Evolutionary conservation across 2,888 invertebrate genomes (phyloP), one percentile per base, ranked within the genome.

Genomic region (Pollenia labialis): DNA sequence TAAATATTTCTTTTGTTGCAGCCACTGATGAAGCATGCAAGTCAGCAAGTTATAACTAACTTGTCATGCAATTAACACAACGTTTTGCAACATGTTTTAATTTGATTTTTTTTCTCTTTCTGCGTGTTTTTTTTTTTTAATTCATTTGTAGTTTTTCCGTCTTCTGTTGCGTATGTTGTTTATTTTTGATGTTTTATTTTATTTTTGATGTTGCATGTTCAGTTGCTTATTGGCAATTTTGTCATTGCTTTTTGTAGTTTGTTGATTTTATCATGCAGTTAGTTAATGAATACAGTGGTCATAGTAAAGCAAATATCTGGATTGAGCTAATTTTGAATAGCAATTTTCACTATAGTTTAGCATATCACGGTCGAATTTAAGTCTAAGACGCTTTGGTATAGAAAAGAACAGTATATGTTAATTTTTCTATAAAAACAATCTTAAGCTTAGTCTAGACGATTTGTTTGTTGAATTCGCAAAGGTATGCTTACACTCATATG

Each of bases 11-110:
- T 74, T 82, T 72, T 84, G 81, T 71, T 81, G 74, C 62, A 60
- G 64, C 50, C 66, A 60, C 68, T 80, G 82, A 71, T 82, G 87
- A 77, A 75, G 82, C 84, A 87, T 83, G 87, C 82, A 83, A 87
- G 77, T 84, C 84, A 52, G 81, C 84, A 81, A 87, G 84, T 87
- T 87, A 87, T 87, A 87, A 87, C 87, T 87, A 84, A 87, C 87
- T 87, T 87, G 87, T 87, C 87, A 87, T 87, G 87, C 84, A 87
- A 87, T 87, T 87, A 87, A 87, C 87, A 81, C 79, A 86, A 80
- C 83, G 72, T 87, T 87, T 84, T 87, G 87, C 87, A 84, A 87
- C 84, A 87, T 84, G 84, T 87, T 84, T 87, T 84, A 87, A 84
- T 87, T 87, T 81, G 62, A 84, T 84, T 81, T 75, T 77, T 74